A percentile compares a stretch with the other conserved stretches of the same genome.
Evolutionary conservation across 2,113 vertebrate genomes (phyloP).

Genomic region (Pteropus alecto): DNA sequence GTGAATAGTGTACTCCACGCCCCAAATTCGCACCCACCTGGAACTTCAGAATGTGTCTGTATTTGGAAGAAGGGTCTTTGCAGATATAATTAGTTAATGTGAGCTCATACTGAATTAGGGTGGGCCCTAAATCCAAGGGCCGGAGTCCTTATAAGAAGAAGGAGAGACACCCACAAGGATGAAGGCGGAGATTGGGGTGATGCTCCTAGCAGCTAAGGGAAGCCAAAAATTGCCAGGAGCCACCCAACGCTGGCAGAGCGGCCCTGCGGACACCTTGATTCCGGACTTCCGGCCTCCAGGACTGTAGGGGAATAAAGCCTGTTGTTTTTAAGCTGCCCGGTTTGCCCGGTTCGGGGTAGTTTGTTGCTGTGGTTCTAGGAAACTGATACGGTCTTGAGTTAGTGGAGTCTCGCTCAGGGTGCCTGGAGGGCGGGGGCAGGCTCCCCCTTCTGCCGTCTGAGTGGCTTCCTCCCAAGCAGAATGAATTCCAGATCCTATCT

Average conservation of each 20-base stretch:
- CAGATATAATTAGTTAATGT: not conserved
- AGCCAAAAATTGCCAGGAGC: not conserved
- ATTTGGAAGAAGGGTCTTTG: not conserved
- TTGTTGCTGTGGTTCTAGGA: not conserved
- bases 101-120: not conserved
- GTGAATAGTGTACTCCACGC: not conserved
- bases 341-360: too few species aligned
- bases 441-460: not conserved
- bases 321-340: not conserved
- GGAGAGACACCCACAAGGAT: not conserved
- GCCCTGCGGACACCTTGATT: not conserved
- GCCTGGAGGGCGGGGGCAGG: not conserved
- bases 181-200: not conserved
- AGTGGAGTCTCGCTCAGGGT: not conserved
- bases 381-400: not conserved
- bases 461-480: not conserved
- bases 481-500: not conserved
- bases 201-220: not conserved
- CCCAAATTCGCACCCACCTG: not conserved
- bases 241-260: fast-evolving
- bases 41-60: not conserved
- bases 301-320: not conserved
- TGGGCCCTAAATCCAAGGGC: not conserved
- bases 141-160: not conserved
- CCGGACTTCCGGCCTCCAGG: not conserved